Conservation (phyloP, 2,797 vertebrate genomes). For the Gila robusta region DNA sequence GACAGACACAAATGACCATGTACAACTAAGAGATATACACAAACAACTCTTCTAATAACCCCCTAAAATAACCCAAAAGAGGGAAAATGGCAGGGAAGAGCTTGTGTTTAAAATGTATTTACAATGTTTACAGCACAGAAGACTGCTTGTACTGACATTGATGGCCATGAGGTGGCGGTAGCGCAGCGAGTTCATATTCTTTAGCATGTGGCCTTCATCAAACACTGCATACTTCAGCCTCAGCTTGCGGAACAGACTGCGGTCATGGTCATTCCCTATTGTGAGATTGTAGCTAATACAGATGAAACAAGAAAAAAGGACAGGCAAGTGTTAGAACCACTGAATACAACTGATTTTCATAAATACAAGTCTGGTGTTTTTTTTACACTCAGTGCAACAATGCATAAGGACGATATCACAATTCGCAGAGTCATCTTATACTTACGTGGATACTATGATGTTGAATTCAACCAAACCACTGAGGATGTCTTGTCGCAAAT, state of each 20-base stretch:
- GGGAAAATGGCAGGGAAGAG: neutral
- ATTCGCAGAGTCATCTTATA: conserved; percentile 33
- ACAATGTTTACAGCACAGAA: neutral
- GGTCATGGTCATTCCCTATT: conserved; percentile 89
- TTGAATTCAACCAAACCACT: conserved; percentile 84
- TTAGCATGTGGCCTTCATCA: conserved; percentile 98
- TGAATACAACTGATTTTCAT: neutral
- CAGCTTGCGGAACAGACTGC: conserved; percentile 90
- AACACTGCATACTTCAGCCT: conserved; percentile 91
- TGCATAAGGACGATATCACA: neutral
- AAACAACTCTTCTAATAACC: neutral
- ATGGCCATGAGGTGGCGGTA: conserved; percentile 97
- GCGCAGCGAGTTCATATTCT: conserved; percentile 95
- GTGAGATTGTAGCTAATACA: conserved; percentile 88
- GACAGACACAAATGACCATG: neutral
- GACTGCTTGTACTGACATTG: conserved; percentile 82
- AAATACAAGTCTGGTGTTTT: neutral
- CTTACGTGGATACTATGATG: conserved; percentile 96
- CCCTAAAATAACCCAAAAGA: neutral
- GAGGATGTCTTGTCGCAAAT: conserved; percentile 89
- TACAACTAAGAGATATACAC: neutral
- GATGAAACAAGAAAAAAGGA: neutral
- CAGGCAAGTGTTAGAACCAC: neutral
- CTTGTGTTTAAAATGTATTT: neutral
- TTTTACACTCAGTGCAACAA: neutral